Evolutionary conservation across 2,888 invertebrate genomes (phyloP).

Genomic region (Xanthia icteritia): DNA sequence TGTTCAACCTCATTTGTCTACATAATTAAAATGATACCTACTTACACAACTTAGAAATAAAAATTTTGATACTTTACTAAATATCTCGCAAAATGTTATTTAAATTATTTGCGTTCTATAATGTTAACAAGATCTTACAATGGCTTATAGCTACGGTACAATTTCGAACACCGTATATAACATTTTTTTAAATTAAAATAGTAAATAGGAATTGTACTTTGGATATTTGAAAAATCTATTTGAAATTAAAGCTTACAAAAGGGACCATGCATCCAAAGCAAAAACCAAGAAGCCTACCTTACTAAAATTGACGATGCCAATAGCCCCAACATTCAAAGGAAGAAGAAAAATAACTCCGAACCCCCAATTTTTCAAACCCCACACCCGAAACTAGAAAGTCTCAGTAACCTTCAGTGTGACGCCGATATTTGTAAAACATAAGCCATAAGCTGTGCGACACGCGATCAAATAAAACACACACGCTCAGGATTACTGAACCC

Average conservation of each 20-base stretch:
- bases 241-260: too few species aligned
- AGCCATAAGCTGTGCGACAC: slow-evolving; percentile 78
- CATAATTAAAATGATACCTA: background rate
- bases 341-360: slow-evolving; percentile 17
- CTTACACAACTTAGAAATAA: too few species aligned
- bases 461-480: slow-evolving; percentile 87
- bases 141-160: too few species aligned
- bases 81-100: too few species aligned
- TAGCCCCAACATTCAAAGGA: background rate
- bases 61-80: too few species aligned
- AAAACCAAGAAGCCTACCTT: background rate
- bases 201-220: too few species aligned
- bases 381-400: slow-evolving; percentile 49
- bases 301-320: background rate
- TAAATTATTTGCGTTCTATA: too few species aligned
- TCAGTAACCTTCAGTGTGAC: slow-evolving; percentile 48
- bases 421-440: slow-evolving; percentile 85
- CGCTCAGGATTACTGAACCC: slow-evolving; percentile 83
- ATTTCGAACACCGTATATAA: too few species aligned
- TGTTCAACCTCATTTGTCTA: too few species aligned
- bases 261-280: background rate
- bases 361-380: slow-evolving; percentile 48
- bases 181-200: too few species aligned
- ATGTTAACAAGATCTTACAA: too few species aligned
- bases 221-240: too few species aligned